phyloP scores from a whole-genome alignment of 2,797 vertebrate species.

The Mycteria americana region DNA sequence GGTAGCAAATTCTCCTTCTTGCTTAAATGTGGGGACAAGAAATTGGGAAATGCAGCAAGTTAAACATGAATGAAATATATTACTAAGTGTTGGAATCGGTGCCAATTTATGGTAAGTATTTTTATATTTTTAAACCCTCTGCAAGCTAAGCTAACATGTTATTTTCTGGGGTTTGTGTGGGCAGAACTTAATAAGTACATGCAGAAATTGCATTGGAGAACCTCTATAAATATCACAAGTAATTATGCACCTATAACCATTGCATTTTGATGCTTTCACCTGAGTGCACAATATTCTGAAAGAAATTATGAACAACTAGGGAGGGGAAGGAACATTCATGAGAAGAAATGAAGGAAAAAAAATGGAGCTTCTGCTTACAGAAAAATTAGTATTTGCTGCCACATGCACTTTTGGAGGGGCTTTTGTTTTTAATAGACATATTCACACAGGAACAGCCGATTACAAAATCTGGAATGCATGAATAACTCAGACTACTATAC shows the following conservation, averaged over 20 bases:
- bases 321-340: background rate
- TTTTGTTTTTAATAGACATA: constrained; percentile 41
- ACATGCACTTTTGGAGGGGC: background rate
- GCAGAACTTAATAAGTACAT: constrained; percentile 60
- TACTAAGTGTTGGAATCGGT: background rate
- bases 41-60: background rate
- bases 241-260: constrained; percentile 18
- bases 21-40: background rate
- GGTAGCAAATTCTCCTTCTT: background rate
- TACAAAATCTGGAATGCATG: constrained; percentile 22
- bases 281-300: constrained; percentile 1
- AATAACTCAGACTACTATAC: constrained; percentile 18
- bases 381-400: constrained; percentile 34
- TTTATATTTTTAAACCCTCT: constrained; percentile 39
- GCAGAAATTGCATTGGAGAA: constrained; percentile 40
- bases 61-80: constrained; percentile 26
- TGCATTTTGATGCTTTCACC: constrained; percentile 41
- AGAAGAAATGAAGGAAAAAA: background rate
- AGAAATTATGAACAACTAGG: background rate
- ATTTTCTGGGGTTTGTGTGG: constrained; percentile 62
- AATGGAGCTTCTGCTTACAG: background rate
- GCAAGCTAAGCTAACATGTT: constrained; percentile 35
- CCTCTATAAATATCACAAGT: constrained; percentile 64
- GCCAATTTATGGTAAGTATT: constrained; percentile 16
- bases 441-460: constrained; percentile 3